Percentiles rank a stretch among this genome's conserved stretches.
phyloP scores from a whole-genome alignment of 2,113 vertebrate species.

The Rhombomys opimus region DNA sequence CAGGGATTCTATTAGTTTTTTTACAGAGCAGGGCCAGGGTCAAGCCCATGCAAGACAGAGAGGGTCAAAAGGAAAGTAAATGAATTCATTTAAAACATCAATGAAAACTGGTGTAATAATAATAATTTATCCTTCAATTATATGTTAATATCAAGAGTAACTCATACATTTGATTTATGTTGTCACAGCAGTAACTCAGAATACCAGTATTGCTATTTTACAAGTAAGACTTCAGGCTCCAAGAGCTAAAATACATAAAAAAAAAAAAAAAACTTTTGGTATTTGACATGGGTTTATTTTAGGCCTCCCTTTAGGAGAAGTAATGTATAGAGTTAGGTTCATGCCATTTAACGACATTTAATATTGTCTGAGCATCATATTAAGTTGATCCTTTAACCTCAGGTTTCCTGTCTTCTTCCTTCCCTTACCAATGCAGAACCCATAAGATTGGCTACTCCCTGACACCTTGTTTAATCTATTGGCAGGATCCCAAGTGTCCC shows the following conservation, averaged over 20 bases:
- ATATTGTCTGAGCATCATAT: conserved; percentile 14
- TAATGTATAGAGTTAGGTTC: not conserved
- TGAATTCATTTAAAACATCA: not conserved
- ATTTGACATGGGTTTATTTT: not conserved
- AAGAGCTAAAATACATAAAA: not conserved
- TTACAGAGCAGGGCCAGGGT: not conserved
- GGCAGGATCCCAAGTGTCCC: not conserved
- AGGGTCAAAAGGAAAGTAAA: conserved; percentile 27
- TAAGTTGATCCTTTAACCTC: conserved; percentile 9
- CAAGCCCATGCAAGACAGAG: not conserved
- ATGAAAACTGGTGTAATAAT: conserved; percentile 9
- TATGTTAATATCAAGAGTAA: conserved; percentile 14
- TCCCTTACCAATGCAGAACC: not conserved
- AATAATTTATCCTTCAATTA: not conserved
- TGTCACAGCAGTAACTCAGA: not conserved
- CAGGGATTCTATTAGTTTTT: not conserved
- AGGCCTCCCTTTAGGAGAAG: not conserved
- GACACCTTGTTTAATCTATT: not conserved
- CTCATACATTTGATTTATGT: conserved; percentile 5
- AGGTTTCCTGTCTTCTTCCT: not conserved
- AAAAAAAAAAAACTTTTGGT: conserved; percentile 18
- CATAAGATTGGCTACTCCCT: not conserved
- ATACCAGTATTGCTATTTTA: conserved; percentile 20
- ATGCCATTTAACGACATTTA: conserved; percentile 29
- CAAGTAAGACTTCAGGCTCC: conserved; percentile 27